Evolutionary conservation across 2,797 vertebrate genomes (phyloP).

Genomic region (Masticophis lateralis): DNA sequence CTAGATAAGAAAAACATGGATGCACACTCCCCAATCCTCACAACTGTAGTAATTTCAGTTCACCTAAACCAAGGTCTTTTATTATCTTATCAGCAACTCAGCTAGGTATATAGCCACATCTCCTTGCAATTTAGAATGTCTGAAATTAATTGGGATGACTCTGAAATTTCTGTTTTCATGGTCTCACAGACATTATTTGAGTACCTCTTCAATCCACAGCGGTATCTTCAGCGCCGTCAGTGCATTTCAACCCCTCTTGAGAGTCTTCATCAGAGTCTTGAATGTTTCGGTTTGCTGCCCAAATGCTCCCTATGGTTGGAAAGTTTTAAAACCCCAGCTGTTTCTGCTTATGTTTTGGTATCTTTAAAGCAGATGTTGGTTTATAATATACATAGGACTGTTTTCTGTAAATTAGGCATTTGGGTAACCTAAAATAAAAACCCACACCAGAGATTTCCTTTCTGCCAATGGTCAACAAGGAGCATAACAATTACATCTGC

Average conservation of each 20-base stretch:
- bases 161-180: background rate
- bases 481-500: background rate
- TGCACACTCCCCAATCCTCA: background rate
- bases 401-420: background rate
- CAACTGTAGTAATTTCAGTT: background rate
- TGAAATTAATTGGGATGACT: background rate
- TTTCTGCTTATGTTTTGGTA: background rate
- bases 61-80: background rate
- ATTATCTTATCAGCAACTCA: background rate
- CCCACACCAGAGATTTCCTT: background rate
- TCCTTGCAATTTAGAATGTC: background rate
- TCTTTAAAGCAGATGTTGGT: background rate
- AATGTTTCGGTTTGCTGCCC: background rate
- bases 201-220: background rate
- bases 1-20: background rate
- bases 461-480: background rate
- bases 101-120: background rate
- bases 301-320: background rate
- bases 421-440: background rate
- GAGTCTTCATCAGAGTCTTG: background rate
- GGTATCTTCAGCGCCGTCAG: background rate
- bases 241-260: background rate
- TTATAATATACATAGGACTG: background rate
- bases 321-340: background rate
- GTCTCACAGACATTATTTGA: background rate